A percentile compares a stretch with the other conserved stretches of the same genome.
These are phyloP conservation scores for Xenotilapia longispinis DNA, from an alignment of 2,113 vertebrate species.

Conservation along the genomic window DNA sequence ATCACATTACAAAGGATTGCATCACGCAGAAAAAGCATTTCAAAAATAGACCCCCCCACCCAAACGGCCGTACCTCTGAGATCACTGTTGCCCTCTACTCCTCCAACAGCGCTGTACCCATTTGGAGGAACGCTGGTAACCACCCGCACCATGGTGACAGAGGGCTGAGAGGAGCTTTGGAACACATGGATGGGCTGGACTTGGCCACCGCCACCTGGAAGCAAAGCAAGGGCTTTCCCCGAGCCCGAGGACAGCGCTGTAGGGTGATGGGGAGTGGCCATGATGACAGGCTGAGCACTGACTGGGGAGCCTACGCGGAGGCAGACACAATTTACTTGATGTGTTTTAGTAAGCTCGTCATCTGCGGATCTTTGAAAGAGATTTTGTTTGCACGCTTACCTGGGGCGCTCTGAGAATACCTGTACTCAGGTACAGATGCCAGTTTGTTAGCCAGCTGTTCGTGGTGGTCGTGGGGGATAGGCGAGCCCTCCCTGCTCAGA, in stretches of 20 bases:
- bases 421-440: slow-evolving; percentile 90
- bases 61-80: slow-evolving; percentile 54
- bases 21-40: not conserved
- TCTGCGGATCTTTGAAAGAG: not conserved
- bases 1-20: not conserved
- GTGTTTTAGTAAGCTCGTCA: not conserved
- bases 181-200: slow-evolving; percentile 87
- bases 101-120: slow-evolving; percentile 82
- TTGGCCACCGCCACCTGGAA: slow-evolving; percentile 78
- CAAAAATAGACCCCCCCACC: not conserved
- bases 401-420: slow-evolving; percentile 94
- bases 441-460: slow-evolving; percentile 82
- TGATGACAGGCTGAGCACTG: slow-evolving; percentile 88
- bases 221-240: slow-evolving; percentile 84
- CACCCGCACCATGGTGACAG: slow-evolving; percentile 92
- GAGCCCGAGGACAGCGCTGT: slow-evolving; percentile 61
- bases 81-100: slow-evolving; percentile 69
- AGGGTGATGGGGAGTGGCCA: slow-evolving; percentile 86
- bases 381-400: slow-evolving; percentile 69
- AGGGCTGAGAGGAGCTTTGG: slow-evolving; percentile 76
- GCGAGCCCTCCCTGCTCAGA: slow-evolving; percentile 93
- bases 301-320: slow-evolving; percentile 83
- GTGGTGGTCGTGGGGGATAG: slow-evolving; percentile 88
- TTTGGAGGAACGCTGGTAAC: slow-evolving; percentile 83
- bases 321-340: not conserved